These are phyloP conservation scores for Ernsta delagoae DNA, from an alignment of 2,888 invertebrate genomes.

Conservation along the genomic window DNA sequence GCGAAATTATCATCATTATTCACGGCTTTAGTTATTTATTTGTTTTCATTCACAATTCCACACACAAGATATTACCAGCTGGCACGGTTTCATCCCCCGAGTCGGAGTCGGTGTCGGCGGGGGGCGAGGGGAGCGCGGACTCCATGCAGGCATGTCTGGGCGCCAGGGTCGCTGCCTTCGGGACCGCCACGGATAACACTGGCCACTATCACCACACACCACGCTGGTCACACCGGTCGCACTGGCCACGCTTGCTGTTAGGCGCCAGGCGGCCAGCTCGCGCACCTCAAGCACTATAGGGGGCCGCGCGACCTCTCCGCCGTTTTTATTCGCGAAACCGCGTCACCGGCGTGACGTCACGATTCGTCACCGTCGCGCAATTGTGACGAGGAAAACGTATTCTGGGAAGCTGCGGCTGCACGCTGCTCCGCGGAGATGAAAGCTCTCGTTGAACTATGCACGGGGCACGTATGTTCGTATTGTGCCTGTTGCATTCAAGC, in stretches of 20 bases:
- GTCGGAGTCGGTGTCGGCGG: slow-evolving; percentile 57
- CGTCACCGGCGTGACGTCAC: slow-evolving; percentile 74
- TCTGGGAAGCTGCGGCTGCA: slow-evolving; percentile 67
- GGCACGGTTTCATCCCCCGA: slow-evolving; percentile 79
- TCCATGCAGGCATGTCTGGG: slow-evolving; percentile 81
- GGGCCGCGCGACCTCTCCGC: slow-evolving; percentile 53
- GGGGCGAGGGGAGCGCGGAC: slow-evolving; percentile 57
- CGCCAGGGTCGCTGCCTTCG: slow-evolving; percentile 58
- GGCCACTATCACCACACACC: slow-evolving; percentile 5
- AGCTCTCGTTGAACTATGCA: slow-evolving; percentile 15
- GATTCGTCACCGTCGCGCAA: slow-evolving; percentile 65
- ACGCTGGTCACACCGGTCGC: not conserved
- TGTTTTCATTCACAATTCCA: too few species aligned
- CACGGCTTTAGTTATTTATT: too few species aligned
- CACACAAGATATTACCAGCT: slow-evolving; percentile 65
- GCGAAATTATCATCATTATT: too few species aligned
- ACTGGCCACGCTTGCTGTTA: not conserved
- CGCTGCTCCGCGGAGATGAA: slow-evolving; percentile 16
- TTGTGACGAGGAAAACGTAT: slow-evolving; percentile 78
- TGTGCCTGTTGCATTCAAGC: slow-evolving; percentile 4
- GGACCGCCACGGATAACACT: slow-evolving; percentile 27
- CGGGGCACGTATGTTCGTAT: not conserved
- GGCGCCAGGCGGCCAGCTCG: slow-evolving; percentile 6
- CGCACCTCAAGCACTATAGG: slow-evolving; percentile 59
- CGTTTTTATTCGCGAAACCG: slow-evolving; percentile 63